phyloP scores from a whole-genome alignment of 2,888 invertebrate genomes.

The Patella caerulea region DNA sequence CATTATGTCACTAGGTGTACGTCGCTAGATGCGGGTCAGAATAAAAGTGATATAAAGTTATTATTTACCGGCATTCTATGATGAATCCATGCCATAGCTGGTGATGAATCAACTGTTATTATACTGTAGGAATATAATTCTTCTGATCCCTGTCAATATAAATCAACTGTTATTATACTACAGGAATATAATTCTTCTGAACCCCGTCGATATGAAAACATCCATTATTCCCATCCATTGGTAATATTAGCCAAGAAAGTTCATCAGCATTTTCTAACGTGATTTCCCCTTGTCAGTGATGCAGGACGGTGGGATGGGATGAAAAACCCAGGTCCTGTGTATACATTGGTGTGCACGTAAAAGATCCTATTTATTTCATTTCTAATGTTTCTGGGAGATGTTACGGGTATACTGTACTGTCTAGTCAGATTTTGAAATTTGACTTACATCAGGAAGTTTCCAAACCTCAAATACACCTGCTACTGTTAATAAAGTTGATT shows the following conservation, averaged over 20 bases:
- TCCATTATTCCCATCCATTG: neutral
- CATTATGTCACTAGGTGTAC: neutral
- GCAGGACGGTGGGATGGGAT: too few relatives aligned
- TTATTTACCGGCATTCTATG: constrained; percentile 80
- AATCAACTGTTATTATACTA: constrained; percentile 83
- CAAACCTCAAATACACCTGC: constrained; percentile 84
- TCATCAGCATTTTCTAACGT: too few relatives aligned
- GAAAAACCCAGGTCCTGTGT: too few relatives aligned
- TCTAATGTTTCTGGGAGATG: too few relatives aligned
- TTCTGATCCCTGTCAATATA: constrained; percentile 62
- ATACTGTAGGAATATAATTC: constrained; percentile 82
- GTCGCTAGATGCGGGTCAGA: neutral
- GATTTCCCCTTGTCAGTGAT: too few relatives aligned
- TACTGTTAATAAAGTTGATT: constrained; percentile 77
- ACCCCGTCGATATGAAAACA: constrained; percentile 38
- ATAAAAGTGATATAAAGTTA: constrained; percentile 7
- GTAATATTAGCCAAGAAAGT: too few relatives aligned
- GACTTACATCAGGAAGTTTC: constrained; percentile 73
- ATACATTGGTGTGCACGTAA: too few relatives aligned
- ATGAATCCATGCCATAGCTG: constrained; percentile 81
- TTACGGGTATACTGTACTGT: too few relatives aligned
- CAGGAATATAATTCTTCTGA: constrained; percentile 79
- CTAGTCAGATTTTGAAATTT: too few relatives aligned
- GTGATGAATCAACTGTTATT: constrained; percentile 83
- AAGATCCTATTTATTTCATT: too few relatives aligned